Conservation (phyloP, 2,888 invertebrate genomes). For the Spatulosminthurus flaviceps region DNA sequence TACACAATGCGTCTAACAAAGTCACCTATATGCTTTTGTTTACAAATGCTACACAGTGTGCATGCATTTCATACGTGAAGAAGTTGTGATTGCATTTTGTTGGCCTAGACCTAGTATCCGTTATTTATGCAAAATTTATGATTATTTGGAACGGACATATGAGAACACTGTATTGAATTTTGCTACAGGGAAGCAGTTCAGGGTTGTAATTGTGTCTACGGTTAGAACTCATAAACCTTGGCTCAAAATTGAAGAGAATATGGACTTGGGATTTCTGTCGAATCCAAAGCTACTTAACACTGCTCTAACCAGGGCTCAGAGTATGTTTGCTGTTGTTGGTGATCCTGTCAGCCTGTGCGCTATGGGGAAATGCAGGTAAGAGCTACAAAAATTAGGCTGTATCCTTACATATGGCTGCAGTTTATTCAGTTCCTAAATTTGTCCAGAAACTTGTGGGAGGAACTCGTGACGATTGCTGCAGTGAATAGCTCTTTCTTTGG, state of each 20-base stretch:
- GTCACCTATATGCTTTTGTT: background rate
- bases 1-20: too few relatives aligned
- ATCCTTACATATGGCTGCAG: too few relatives aligned
- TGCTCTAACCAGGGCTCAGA: slow-evolving; percentile 82
- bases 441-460: slow-evolving; percentile 78
- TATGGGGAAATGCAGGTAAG: slow-evolving; percentile 76
- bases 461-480: slow-evolving; percentile 77
- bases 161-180: slow-evolving; percentile 52
- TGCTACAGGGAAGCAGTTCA: slow-evolving; percentile 76
- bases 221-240: slow-evolving; percentile 72
- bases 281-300: slow-evolving; percentile 83
- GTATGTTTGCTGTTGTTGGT: slow-evolving; percentile 82
- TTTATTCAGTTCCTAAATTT: background rate
- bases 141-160: background rate
- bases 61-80: too few relatives aligned
- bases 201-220: slow-evolving; percentile 82
- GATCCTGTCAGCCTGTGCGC: slow-evolving; percentile 84
- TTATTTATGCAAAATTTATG: slow-evolving; percentile 4
- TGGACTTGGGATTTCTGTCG: slow-evolving; percentile 82
- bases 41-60: too few relatives aligned
- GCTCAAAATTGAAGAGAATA: slow-evolving; percentile 67
- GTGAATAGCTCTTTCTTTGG: slow-evolving; percentile 77
- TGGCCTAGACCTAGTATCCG: too few relatives aligned
- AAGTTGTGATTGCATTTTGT: too few relatives aligned
- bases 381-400: background rate